A percentile compares a stretch with the other conserved stretches of the same genome.
Conservation (phyloP, 92 coral and sea anemone species). For the Parazoanthus darwini region DNA sequence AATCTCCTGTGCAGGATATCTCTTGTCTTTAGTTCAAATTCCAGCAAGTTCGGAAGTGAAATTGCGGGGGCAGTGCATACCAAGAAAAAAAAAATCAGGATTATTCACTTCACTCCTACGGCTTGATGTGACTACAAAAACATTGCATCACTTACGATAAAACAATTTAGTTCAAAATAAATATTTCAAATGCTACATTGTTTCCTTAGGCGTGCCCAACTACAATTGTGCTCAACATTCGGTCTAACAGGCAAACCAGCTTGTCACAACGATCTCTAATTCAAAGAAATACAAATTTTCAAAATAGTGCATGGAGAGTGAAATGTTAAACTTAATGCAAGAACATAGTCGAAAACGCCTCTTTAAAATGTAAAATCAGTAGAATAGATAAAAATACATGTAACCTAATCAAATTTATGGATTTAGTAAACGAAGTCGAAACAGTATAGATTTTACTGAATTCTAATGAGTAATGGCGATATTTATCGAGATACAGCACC, state of each 20-base stretch:
- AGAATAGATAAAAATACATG: too few relatives aligned
- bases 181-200: not conserved
- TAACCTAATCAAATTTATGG: too few relatives aligned
- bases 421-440: too few relatives aligned
- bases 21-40: not conserved
- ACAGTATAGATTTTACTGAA: too few relatives aligned
- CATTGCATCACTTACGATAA: not conserved
- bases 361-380: too few relatives aligned
- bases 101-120: not conserved
- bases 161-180: not conserved
- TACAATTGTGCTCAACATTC: not conserved
- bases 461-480: too few relatives aligned
- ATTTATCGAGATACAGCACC: too few relatives aligned
- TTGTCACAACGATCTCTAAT: too few relatives aligned
- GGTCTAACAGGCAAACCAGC: not conserved
- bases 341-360: too few relatives aligned
- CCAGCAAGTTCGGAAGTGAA: not conserved
- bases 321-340: too few relatives aligned
- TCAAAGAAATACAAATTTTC: too few relatives aligned
- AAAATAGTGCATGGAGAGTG: too few relatives aligned
- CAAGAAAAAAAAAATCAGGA: not conserved
- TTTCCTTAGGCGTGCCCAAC: not conserved
- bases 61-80: conserved; percentile 17
- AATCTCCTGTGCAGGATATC: not conserved
- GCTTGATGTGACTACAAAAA: not conserved